phyloP scores from a whole-genome alignment of 2,113 vertebrate genomes.

The Hemiprocne comata region DNA sequence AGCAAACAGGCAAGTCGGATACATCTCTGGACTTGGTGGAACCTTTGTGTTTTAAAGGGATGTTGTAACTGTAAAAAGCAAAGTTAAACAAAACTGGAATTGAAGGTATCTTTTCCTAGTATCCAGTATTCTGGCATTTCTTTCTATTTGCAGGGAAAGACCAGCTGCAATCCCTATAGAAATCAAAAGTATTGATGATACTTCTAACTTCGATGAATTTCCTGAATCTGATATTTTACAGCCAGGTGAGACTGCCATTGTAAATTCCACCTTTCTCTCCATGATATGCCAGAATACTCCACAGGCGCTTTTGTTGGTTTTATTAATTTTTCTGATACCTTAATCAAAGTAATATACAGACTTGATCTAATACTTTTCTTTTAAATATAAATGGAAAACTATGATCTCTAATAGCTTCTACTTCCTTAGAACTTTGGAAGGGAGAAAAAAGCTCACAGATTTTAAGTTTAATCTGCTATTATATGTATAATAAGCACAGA shows the following conservation, averaged over 20 bases:
- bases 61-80: not conserved
- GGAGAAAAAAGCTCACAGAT: not conserved
- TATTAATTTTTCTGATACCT: not conserved
- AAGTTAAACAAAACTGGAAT: not conserved
- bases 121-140: not conserved
- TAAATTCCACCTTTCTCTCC: not conserved
- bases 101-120: not conserved
- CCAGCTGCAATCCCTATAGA: constrained; percentile 95
- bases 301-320: not conserved
- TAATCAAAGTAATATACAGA: not conserved
- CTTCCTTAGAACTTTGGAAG: not conserved
- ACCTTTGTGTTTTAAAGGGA: not conserved
- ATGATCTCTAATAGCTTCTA: not conserved
- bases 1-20: not conserved
- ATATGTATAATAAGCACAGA: not conserved
- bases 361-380: not conserved
- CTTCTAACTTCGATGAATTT: constrained; percentile 97
- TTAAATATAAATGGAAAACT: not conserved
- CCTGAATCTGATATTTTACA: constrained; percentile 97
- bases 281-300: not conserved
- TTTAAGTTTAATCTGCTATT: not conserved
- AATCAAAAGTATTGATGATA: constrained; percentile 97
- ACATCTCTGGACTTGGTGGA: not conserved
- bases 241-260: constrained; percentile 81
- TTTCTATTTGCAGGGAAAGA: constrained; percentile 82